Conservation (phyloP, 53 echinoderm and acorn worm genomes). For the Echinometra lucunter region DNA sequence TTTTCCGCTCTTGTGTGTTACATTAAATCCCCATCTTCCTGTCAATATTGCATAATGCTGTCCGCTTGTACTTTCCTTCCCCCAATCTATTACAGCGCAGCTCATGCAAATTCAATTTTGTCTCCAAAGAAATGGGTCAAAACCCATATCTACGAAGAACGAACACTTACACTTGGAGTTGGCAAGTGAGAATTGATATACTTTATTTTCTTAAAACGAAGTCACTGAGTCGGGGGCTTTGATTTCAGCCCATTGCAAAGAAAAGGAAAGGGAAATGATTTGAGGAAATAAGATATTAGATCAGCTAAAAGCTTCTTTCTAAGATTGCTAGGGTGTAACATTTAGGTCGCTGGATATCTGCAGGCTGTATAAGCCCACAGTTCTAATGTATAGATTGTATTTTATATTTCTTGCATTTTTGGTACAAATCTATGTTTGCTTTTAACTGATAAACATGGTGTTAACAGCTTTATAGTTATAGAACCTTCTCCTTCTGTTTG, state of each 20-base stretch:
- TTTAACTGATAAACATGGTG: not conserved
- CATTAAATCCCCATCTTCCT: not conserved
- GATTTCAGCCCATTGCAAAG: not conserved
- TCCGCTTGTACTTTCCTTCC: not conserved
- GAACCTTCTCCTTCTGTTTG: too few relatives aligned
- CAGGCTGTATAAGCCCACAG: not conserved
- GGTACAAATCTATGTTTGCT: not conserved
- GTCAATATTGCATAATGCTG: not conserved
- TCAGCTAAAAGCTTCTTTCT: not conserved
- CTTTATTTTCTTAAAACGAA: not conserved
- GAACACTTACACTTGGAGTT: not conserved
- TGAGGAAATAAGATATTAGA: not conserved
- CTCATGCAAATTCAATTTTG: conserved; percentile 15
- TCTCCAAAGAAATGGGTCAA: not conserved
- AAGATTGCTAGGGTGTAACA: not conserved
- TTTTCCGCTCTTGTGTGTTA: not conserved
- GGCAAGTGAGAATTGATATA: not conserved
- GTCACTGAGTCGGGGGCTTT: not conserved
- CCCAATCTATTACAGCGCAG: not conserved
- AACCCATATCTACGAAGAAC: not conserved
- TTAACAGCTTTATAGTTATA: too few relatives aligned
- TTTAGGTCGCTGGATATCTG: not conserved
- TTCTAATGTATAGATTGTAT: not conserved
- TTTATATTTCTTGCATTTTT: not conserved
- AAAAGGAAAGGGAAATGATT: not conserved